These are phyloP conservation scores for Alcis repandata DNA, from an alignment of 2,888 invertebrate genomes.

Conservation along the genomic window DNA sequence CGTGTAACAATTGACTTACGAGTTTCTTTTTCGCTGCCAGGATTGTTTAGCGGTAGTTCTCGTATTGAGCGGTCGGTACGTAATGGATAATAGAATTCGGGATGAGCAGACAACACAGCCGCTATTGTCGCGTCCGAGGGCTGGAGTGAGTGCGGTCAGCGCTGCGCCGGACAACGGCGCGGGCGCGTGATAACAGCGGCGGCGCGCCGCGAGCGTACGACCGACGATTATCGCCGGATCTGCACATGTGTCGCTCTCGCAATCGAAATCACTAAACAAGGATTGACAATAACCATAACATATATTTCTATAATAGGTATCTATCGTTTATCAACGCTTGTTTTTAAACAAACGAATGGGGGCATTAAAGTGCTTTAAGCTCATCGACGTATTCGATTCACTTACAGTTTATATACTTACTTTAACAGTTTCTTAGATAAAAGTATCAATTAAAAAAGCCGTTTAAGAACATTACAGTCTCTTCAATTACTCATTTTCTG, in stretches of 20 bases:
- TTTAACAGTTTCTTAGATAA: conserved; percentile 65
- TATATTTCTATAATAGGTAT: conserved; percentile 37
- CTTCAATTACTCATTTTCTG: conserved; percentile 70
- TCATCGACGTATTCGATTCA: conserved; percentile 46
- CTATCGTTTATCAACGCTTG: background rate
- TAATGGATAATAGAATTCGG: conserved; percentile 52
- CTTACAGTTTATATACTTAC: conserved; percentile 52
- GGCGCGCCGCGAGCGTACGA: conserved; percentile 40
- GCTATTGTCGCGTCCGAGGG: conserved; percentile 68
- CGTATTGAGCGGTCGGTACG: conserved; percentile 41
- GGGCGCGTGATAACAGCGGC: conserved; percentile 77
- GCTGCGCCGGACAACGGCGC: conserved; percentile 67
- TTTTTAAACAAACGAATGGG: background rate
- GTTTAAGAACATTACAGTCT: conserved; percentile 71
- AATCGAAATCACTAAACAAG: conserved; percentile 38
- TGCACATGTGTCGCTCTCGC: conserved; percentile 50
- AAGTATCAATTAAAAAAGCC: conserved; percentile 75
- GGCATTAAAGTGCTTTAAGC: background rate
- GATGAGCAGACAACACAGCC: conserved; percentile 62
- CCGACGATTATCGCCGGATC: conserved; percentile 75
- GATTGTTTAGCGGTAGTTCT: conserved; percentile 37
- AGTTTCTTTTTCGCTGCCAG: conserved; percentile 44
- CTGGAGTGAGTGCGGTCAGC: conserved; percentile 66
- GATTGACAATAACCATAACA: conserved; percentile 41
- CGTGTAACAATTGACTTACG: conserved; percentile 37